Base-by-base conservation (phyloP, 2,888 invertebrate genomes). In the Hypena proboscidalis region DNA sequence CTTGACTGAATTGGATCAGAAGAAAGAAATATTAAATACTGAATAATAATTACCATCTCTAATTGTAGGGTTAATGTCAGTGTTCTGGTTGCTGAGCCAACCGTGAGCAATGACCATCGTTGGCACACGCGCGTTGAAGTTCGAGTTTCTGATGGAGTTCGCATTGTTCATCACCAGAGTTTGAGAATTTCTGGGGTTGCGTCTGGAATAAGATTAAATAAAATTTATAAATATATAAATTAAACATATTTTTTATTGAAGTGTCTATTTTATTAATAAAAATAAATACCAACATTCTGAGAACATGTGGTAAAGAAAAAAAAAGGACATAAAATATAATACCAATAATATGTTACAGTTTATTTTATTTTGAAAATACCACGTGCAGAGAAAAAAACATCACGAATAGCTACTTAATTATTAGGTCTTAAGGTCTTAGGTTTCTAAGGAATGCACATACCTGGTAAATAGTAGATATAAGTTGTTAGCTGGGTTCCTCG, bases 51-150 rank as follows among this genome's bases (percentile, higher is more conserved):
- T 65, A 84, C 84, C 83, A 17, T 72, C 60, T 55, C 81, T 71
- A 11, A 85, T 65, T 1, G 61, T 44, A 1, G 74, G 69, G 41
- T 84, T 85, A 3, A 76, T 42, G 6, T 73, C 58, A 4, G 77
- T 70, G 10, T 62, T 62, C 21, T 78, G 69, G 27, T 66, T 69
- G 47, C 66, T 73, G 17, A 75, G 66, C 80, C 79, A 80, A 2
- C 80, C 80, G 37, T 80, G 80, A 8, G 43, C 67, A 8, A 80
- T 34, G 1, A 80, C 67, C 2, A 72, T 59, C 0, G 71, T 72
- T 0, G 68, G 70, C 0, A 42, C 25, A 0, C 26, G 39, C 0
- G 62, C 41, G 31, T 75, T 75, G 48, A 80, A 86, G 42, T 82
- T 73, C 0, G 85, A 85, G 20, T 63, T 59, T 1, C 25, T 57